These are phyloP conservation scores for Conops quadrifasciatus DNA, from an alignment of 2,888 invertebrate genomes.

Conservation along the genomic window DNA sequence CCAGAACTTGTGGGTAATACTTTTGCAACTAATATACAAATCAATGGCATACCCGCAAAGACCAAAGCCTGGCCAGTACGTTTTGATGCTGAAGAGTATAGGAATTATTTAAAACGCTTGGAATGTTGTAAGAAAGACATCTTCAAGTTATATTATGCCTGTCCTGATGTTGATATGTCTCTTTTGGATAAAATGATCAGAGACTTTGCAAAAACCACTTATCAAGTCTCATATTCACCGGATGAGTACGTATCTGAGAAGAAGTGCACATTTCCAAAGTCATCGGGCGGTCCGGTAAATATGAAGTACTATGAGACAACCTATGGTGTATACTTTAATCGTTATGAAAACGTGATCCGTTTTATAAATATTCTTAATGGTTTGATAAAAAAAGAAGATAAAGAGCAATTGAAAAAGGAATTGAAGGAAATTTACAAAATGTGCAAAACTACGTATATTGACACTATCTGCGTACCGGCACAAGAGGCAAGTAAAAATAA, in stretches of 20 bases:
- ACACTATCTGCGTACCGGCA: constrained; percentile 51
- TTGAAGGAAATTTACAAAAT: constrained; percentile 50
- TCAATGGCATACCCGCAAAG: constrained; percentile 38
- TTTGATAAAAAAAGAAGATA: constrained; percentile 32
- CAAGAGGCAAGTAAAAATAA: constrained; percentile 46
- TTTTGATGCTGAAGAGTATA: constrained; percentile 44
- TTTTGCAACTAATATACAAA: constrained; percentile 41
- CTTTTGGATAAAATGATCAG: constrained; percentile 40
- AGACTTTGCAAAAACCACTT: constrained; percentile 44
- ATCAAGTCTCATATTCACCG: constrained; percentile 48
- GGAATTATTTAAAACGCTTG: constrained; percentile 43
- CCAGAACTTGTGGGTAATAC: constrained; percentile 45
- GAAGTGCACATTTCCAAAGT: constrained; percentile 41
- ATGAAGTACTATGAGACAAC: constrained; percentile 52
- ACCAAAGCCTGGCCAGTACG: constrained; percentile 43
- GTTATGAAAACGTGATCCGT: constrained; percentile 48
- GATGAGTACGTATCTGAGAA: constrained; percentile 48
- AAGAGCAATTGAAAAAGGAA: constrained; percentile 42
- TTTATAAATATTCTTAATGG: constrained; percentile 41
- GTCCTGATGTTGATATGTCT: constrained; percentile 40
- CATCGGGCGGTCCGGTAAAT: constrained; percentile 36
- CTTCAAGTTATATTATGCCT: constrained; percentile 44
- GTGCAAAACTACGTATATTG: constrained; percentile 51
- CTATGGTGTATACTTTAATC: constrained; percentile 53
- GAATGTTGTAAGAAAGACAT: constrained; percentile 42